Evolutionary conservation across 2,797 vertebrate genomes (phyloP).

Genomic region (Mormyrus hasselquistii): DNA sequence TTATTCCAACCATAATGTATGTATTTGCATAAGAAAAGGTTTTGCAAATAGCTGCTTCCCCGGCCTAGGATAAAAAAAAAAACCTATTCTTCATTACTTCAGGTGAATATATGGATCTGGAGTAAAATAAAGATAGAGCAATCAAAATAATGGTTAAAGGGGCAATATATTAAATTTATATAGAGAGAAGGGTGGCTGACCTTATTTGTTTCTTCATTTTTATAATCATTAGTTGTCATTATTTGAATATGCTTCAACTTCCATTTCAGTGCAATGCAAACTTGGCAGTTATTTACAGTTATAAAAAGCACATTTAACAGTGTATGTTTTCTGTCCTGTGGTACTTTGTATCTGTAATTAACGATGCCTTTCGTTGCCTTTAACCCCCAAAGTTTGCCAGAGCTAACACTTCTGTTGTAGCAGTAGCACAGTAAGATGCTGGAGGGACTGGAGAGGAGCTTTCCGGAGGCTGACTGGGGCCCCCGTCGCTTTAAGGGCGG

Average conservation of each 20-base stretch:
- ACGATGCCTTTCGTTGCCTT: background rate
- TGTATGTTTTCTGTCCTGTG: background rate
- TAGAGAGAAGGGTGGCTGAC: background rate
- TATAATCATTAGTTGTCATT: background rate
- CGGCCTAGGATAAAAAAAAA: background rate
- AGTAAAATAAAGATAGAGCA: background rate
- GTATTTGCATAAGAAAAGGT: conserved; percentile 13
- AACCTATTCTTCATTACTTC: background rate
- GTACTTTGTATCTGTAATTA: background rate
- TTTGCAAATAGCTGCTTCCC: background rate
- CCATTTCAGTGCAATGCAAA: conserved; percentile 2
- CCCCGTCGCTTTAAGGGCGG: background rate
- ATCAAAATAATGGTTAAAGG: background rate
- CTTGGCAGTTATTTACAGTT: background rate
- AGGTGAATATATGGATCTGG: background rate
- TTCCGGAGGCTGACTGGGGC: background rate
- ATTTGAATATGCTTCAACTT: background rate
- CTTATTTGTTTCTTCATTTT: background rate
- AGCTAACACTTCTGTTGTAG: background rate
- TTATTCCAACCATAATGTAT: background rate
- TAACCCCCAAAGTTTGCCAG: background rate
- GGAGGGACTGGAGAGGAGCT: background rate
- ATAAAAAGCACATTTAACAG: background rate
- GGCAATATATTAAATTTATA: background rate
- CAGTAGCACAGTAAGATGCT: background rate